These are phyloP conservation scores for Plusia festucae DNA, from an alignment of 2,888 invertebrate genomes.

Conservation along the genomic window DNA sequence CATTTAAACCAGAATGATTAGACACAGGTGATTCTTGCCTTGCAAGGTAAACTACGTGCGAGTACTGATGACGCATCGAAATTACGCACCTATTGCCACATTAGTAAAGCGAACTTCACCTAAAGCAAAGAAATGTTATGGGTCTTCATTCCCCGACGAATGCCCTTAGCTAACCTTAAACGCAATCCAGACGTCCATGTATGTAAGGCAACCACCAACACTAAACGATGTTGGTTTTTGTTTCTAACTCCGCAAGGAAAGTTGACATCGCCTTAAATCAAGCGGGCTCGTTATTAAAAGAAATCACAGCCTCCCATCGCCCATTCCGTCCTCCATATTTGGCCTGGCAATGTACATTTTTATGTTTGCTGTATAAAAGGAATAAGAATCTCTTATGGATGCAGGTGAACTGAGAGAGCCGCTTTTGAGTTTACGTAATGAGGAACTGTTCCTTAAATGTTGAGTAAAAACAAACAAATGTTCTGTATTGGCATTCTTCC, in stretches of 20 bases:
- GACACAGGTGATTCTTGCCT: constrained; percentile 15
- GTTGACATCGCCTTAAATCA: constrained; percentile 81
- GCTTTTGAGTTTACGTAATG: constrained; percentile 65
- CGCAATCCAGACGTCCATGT: constrained; percentile 64
- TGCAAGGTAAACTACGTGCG: constrained; percentile 10
- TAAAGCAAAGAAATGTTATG: constrained; percentile 55
- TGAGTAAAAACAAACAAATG: constrained; percentile 53
- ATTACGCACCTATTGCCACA: constrained; percentile 25
- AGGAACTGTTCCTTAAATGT: constrained; percentile 59
- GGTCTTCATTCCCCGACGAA: constrained; percentile 49
- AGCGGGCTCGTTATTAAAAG: constrained; percentile 79
- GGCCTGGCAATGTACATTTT: constrained; percentile 79
- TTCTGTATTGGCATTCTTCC: constrained; percentile 44
- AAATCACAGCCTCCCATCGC: constrained; percentile 80
- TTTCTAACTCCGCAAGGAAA: constrained; percentile 85
- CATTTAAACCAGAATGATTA: constrained; percentile 22
- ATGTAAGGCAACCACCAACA: constrained; percentile 50
- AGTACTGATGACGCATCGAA: constrained; percentile 17
- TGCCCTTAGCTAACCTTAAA: constrained; percentile 41
- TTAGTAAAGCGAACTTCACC: constrained; percentile 30
- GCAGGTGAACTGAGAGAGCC: constrained; percentile 68
- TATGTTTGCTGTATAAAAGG: constrained; percentile 74
- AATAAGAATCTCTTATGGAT: constrained; percentile 74
- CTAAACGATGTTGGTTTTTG: constrained; percentile 69
- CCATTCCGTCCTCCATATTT: constrained; percentile 77